Conservation (phyloP, 2,888 invertebrate genomes). For the Urechis unicinctus region DNA sequence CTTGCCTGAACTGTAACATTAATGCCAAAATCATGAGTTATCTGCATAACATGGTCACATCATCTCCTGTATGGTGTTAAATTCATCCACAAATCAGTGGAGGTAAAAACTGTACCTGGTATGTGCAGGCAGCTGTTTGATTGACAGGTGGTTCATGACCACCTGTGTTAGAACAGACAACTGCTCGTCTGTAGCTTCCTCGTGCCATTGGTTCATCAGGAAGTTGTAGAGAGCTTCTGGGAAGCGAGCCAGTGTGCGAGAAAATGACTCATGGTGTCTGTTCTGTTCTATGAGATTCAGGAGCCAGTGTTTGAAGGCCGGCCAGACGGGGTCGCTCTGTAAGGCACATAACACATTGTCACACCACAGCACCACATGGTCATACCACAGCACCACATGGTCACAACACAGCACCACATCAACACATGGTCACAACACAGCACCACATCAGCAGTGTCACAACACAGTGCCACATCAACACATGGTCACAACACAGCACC, state of each 20-base stretch:
- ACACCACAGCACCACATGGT: neutral
- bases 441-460: too few species aligned
- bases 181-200: conserved; percentile 17
- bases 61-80: neutral
- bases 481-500: too few species aligned
- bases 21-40: neutral
- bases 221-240: conserved; percentile 21
- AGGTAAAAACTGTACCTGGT: conserved; percentile 1
- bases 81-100: neutral
- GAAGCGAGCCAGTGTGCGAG: conserved; percentile 19
- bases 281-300: conserved; percentile 28
- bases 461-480: too few species aligned
- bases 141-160: conserved; percentile 16
- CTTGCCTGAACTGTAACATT: conserved; percentile 14
- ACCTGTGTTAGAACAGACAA: conserved; percentile 12
- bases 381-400: too few species aligned
- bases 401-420: too few species aligned
- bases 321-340: conserved; percentile 19
- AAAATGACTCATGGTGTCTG: conserved; percentile 18
- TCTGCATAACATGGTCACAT: conserved; percentile 1
- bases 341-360: neutral
- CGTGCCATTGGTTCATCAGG: conserved; percentile 28
- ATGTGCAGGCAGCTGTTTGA: conserved; percentile 12
- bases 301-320: conserved; percentile 25
- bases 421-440: too few species aligned